Evolutionary conservation across 1,140 invertebrate species (phyloP), one percentile per base, ranked within the genome.

Genomic region (Lineus longissimus): DNA sequence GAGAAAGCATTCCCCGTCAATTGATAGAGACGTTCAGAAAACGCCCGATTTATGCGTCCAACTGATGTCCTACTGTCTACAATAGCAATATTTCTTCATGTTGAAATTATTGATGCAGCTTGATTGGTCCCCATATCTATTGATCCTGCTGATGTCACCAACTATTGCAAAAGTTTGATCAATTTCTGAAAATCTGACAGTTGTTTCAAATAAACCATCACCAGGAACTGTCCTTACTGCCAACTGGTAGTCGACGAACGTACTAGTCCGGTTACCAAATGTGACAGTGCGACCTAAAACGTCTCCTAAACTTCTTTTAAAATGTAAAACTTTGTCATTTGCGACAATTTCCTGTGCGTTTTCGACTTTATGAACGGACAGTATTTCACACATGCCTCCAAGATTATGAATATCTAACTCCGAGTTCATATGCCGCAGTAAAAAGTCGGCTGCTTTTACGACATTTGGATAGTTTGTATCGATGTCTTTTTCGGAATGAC

Each of bases 101-200:
- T 65, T 66, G 43, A 70, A 70, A 33, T 66, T 64, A 9, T 74
- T 59, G 23, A 80, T 70, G 66, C 79, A 81, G 9, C 64, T 43
- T 1, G 76, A 73, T 51, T 78, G 75, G 23, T 70, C 61, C 1
- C 74, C 76, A 59, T 79, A 80, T 27, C 64, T 63, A 54, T 79
- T 81, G 23, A 78, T 78, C 6, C 78, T 64, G 55, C 79, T 81
- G n/a, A 81, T 67, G 54, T 77, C 76, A 2, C 75, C 76, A 2
- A 73, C 63, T 23, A 76, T 64, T 13, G 63, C 65, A 51, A 61
- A 75, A 0, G 29, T 56, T 9, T 69, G 60, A 22, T 54, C 33
- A 1, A 29, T 29, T n/a, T 69, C 66, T 25, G 75, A 70, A 43
- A 67, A 66, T 19, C 65, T 62, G 9, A 76, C 57, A 9, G 76